Evolutionary conservation across 2,888 invertebrate genomes (phyloP).

Genomic region (Drosophila setosimentum): DNA sequence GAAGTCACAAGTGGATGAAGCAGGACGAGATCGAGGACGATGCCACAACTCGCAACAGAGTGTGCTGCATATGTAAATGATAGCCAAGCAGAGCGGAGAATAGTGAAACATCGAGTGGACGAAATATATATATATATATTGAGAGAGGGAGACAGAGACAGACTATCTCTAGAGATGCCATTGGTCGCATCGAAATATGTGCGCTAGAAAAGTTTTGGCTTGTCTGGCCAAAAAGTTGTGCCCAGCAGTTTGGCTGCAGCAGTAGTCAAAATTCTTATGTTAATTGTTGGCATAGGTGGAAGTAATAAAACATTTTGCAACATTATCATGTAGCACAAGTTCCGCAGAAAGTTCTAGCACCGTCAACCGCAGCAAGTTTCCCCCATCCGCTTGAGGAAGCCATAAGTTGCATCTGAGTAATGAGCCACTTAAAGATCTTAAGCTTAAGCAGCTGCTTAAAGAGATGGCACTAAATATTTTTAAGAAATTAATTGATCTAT

Average conservation of each 20-base stretch:
- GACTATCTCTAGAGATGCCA: conserved; percentile 26
- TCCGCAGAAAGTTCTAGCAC: conserved; percentile 20
- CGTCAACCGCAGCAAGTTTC: not conserved
- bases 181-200: conserved; percentile 40
- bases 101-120: not conserved
- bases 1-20: conserved; percentile 39
- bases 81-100: conserved; percentile 16
- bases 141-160: not conserved
- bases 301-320: conserved; percentile 76
- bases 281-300: conserved; percentile 78
- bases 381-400: not conserved
- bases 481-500: not conserved
- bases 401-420: conserved; percentile 13
- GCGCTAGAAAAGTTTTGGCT: conserved; percentile 53
- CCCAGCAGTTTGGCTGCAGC: conserved; percentile 30
- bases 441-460: conserved; percentile 3
- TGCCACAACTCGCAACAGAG: conserved; percentile 3
- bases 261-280: conserved; percentile 66
- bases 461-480: not conserved
- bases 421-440: conserved; percentile 1
- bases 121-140: not conserved
- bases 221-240: conserved; percentile 60
- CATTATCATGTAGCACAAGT: conserved; percentile 69
- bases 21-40: not conserved
- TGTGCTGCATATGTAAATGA: conserved; percentile 56